Percentiles rank a stretch among this genome's conserved stretches.
Conservation (phyloP, 2,797 vertebrate genomes). For the Eospalax fontanierii region DNA sequence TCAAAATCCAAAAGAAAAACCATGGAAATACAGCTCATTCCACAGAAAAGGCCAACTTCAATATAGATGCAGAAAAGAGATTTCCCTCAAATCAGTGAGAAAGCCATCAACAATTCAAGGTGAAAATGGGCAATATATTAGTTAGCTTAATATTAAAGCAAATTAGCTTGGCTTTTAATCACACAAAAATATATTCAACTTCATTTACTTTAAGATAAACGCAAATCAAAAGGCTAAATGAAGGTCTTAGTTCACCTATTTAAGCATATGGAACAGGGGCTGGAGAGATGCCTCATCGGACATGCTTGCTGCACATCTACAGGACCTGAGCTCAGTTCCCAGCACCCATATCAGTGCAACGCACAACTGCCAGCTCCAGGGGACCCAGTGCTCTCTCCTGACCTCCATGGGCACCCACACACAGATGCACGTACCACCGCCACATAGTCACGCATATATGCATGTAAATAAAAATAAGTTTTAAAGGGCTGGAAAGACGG, state of each 20-base stretch:
- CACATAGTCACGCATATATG: no score
- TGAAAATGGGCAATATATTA: not conserved
- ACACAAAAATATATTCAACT: not conserved
- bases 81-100: not conserved
- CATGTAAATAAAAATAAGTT: no score
- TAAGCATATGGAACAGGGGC: no score
- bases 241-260: not conserved
- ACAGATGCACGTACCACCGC: no score
- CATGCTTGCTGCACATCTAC: no score
- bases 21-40: not conserved
- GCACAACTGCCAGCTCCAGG: no score
- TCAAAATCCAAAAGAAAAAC: constrained; percentile 41
- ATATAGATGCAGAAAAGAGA: not conserved
- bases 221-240: not conserved
- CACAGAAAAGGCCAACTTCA: not conserved
- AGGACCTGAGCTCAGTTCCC: no score
- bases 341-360: no score
- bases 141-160: not conserved
- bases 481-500: no score
- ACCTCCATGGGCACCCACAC: no score
- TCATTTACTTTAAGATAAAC: constrained; percentile 7
- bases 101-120: not conserved
- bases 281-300: no score
- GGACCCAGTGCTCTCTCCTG: no score
- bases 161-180: not conserved